Percentiles rank a stretch among this genome's conserved stretches.
Conservation (phyloP, 2,113 vertebrate species). For the Geococcyx californianus region DNA sequence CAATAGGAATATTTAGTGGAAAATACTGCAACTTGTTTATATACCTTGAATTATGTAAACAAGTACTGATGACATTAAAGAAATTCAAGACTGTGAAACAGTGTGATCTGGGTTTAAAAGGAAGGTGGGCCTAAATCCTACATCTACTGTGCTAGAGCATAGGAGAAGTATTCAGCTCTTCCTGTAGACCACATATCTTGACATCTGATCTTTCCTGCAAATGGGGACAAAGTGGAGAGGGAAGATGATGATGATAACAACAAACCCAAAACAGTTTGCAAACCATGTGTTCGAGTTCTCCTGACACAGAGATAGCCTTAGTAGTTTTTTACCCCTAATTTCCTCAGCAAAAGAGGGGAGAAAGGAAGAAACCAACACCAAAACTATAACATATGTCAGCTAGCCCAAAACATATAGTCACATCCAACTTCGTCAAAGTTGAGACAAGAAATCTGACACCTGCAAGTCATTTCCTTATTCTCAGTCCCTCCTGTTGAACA, state of each 20-base stretch:
- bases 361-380: not conserved
- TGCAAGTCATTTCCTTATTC: not conserved
- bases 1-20: not conserved
- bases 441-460: not conserved
- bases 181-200: not conserved
- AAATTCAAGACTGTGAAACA: not conserved
- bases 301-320: not conserved
- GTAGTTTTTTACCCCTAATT: not conserved
- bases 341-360: not conserved
- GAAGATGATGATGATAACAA: not conserved
- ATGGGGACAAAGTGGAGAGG: not conserved
- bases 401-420: not conserved
- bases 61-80: not conserved
- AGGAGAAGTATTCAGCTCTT: not conserved
- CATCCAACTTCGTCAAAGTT: not conserved
- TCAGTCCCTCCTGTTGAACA: not conserved
- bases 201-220: not conserved
- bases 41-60: not conserved
- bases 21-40: not conserved
- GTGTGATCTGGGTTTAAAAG: not conserved
- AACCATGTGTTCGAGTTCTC: not conserved
- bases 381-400: not conserved
- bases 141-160: not conserved
- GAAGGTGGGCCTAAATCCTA: not conserved
- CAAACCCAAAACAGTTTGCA: not conserved